Evolutionary conservation across 2,888 invertebrate genomes (phyloP).

Genomic region (Rhaphigaster nebulosa): DNA sequence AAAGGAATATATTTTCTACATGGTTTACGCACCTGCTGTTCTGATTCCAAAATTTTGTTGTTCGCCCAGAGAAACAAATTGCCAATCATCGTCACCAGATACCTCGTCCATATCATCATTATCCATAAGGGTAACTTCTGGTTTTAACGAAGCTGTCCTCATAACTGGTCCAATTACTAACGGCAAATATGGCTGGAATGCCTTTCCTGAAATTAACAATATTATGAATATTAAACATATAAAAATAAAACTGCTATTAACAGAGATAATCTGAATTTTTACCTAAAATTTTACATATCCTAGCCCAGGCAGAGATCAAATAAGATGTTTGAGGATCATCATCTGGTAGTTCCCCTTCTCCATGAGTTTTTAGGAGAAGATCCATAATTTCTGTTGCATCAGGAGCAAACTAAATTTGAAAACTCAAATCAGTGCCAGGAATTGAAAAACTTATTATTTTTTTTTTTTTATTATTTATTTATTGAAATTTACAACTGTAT

Average conservation of each 20-base stretch:
- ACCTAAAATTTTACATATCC: conserved; percentile 95
- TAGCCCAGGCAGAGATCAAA: conserved; percentile 98
- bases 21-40: conserved; percentile 77
- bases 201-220: conserved; percentile 72
- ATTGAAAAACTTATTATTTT: no score
- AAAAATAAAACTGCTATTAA: neutral
- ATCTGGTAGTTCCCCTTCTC: conserved; percentile 86
- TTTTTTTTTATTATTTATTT: no score
- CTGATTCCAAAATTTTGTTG: conserved; percentile 96
- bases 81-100: conserved; percentile 88
- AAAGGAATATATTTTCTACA: no score
- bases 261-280: conserved; percentile 45
- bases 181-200: conserved; percentile 92
- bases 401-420: conserved; percentile 76
- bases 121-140: conserved; percentile 91
- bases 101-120: conserved; percentile 87
- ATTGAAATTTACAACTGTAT: no score
- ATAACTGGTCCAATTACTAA: conserved; percentile 96
- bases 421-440: neutral
- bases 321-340: conserved; percentile 98
- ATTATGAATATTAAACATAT: neutral
- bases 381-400: conserved; percentile 98
- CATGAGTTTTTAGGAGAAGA: conserved; percentile 90
- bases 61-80: conserved; percentile 93
- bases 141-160: conserved; percentile 91